Conservation (phyloP, 2,113 vertebrate genomes). For the Periophthalmus modestus region DNA sequence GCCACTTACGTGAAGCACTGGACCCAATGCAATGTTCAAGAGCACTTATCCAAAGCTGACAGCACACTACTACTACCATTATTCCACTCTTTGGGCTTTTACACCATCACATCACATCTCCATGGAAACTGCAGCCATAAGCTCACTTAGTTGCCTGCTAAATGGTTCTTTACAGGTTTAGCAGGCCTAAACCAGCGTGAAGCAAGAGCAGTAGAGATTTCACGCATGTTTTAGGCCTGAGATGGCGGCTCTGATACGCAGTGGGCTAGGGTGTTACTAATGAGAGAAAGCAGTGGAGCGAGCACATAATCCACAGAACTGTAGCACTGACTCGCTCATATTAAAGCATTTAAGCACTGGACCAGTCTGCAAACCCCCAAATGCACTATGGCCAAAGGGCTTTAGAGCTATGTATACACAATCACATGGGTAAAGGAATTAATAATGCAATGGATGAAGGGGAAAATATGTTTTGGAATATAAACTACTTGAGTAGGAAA, state of each 20-base stretch:
- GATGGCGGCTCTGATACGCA: constrained; percentile 51
- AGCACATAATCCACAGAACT: constrained; percentile 48
- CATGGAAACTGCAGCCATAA: constrained; percentile 37
- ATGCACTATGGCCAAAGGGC: neutral
- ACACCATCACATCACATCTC: constrained; percentile 25
- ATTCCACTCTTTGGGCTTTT: constrained; percentile 4
- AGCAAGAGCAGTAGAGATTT: constrained; percentile 24
- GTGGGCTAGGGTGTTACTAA: constrained; percentile 40
- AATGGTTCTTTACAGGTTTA: constrained; percentile 32
- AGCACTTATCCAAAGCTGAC: constrained; percentile 21
- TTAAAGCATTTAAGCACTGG: constrained; percentile 31
- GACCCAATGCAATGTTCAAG: constrained; percentile 20
- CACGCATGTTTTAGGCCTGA: constrained; percentile 32
- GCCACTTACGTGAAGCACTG: constrained; percentile 9
- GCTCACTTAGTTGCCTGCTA: constrained; percentile 42
- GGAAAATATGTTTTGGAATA: neutral
- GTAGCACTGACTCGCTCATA: constrained; percentile 15
- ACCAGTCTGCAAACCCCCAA: constrained; percentile 2
- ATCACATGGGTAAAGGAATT: neutral
- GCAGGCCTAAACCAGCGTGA: constrained; percentile 14
- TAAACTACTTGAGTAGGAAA: too few relatives aligned
- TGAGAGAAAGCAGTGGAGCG: constrained; percentile 40
- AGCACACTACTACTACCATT: constrained; percentile 6
- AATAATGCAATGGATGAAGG: neutral
- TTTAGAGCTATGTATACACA: neutral